phyloP scores from a whole-genome alignment of 2,797 vertebrate species.

The Acomys russatus region DNA sequence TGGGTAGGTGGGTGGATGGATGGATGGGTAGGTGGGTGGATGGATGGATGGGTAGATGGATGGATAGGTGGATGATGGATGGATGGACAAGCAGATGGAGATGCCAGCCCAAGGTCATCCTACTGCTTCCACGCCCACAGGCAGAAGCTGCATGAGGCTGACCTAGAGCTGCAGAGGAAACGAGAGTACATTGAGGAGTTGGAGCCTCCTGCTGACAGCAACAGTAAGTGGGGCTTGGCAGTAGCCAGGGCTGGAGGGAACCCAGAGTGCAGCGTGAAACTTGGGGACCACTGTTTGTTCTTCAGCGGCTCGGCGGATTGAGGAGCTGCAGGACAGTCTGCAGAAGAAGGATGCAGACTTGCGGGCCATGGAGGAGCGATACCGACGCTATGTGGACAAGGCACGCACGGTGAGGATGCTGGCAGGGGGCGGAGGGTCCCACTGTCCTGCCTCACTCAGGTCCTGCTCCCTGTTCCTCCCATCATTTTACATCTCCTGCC shows the following conservation, averaged over 20 bases:
- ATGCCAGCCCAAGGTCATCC: neutral
- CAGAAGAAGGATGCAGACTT: conserved; percentile 95
- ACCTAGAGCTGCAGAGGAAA: conserved; percentile 95
- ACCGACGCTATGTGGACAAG: conserved; percentile 93
- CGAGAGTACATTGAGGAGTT: conserved; percentile 94
- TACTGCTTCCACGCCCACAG: conserved; percentile 80
- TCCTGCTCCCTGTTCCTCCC: neutral
- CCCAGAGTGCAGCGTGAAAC: neutral
- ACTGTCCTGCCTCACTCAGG: accelerated
- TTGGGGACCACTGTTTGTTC: neutral
- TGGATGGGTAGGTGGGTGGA: no score
- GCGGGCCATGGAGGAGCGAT: conserved; percentile 95
- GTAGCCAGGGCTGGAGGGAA: accelerated
- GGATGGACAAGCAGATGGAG: neutral
- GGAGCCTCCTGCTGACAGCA: conserved; percentile 91
- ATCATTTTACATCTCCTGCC: accelerated
- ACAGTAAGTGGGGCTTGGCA: conserved; percentile 87
- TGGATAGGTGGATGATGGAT: neutral
- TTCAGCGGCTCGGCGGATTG: conserved; percentile 93
- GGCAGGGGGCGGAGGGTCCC: no score
- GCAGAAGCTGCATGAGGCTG: conserved; percentile 94
- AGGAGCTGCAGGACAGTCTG: conserved; percentile 93
- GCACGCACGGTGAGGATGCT: conserved; percentile 90
- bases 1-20: no score
- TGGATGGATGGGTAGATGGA: neutral